These are phyloP conservation scores for Cochlearius cochlearius DNA, from an alignment of 2,113 vertebrate genomes.

Conservation along the genomic window DNA sequence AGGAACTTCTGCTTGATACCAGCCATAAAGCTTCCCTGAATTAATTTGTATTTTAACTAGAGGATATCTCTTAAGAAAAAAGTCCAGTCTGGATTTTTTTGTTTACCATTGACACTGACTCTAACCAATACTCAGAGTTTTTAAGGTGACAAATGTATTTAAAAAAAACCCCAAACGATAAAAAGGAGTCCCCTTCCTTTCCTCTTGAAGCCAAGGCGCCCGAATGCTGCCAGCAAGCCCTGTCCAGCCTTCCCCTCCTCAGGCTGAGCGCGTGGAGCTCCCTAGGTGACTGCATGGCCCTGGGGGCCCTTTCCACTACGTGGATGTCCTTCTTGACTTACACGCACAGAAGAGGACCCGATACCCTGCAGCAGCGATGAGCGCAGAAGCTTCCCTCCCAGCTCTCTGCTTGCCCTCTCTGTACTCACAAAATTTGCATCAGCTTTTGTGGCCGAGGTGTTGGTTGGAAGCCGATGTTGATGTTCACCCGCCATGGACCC, in stretches of 20 bases:
- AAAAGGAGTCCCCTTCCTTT: background rate
- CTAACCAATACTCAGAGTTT: background rate
- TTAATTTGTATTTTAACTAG: background rate
- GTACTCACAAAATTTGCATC: background rate
- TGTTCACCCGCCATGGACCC: fast-evolving
- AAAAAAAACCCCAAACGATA: background rate
- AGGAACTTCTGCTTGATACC: background rate
- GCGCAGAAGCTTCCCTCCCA: background rate
- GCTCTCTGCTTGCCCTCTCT: background rate
- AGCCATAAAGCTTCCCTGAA: background rate
- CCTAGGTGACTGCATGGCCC: fast-evolving
- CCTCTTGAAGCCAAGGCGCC: background rate
- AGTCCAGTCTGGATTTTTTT: background rate
- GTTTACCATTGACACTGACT: background rate
- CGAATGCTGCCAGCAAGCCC: background rate
- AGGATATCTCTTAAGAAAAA: background rate
- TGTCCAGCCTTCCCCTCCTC: background rate
- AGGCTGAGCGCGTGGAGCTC: background rate
- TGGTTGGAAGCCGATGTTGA: fast-evolving
- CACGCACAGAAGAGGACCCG: fast-evolving
- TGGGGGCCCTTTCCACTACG: background rate
- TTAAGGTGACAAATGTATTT: background rate
- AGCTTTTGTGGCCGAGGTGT: background rate
- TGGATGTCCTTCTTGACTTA: fast-evolving
- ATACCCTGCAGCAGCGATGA: background rate